phyloP scores from a whole-genome alignment of 2,888 invertebrate genomes.

The Acleris sparsana region DNA sequence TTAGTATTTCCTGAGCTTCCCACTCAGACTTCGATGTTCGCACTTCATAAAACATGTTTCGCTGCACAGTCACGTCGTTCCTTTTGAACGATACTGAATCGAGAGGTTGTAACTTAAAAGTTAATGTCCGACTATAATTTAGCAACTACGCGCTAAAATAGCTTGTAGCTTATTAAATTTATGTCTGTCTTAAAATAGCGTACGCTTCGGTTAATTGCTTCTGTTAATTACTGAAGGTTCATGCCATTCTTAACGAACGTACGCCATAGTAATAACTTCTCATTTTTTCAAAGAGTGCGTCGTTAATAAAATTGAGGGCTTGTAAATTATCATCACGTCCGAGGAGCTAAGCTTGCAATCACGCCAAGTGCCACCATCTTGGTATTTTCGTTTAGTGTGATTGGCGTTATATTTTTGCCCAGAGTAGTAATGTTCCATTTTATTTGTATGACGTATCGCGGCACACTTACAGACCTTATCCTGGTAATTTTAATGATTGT shows the following conservation, averaged over 20 bases:
- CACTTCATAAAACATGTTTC: conserved; percentile 3
- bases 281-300: conserved; percentile 8
- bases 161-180: conserved; percentile 5
- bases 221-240: conserved; percentile 14
- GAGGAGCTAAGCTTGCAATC: conserved; percentile 1
- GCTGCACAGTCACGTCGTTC: background rate
- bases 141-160: conserved; percentile 9
- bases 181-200: conserved; percentile 16
- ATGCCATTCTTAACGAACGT: conserved; percentile 17
- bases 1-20: background rate
- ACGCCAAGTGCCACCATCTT: background rate
- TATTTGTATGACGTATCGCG: no score
- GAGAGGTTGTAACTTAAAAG: conserved; percentile 16
- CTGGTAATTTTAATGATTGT: no score
- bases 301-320: conserved; percentile 14
- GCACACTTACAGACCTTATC: no score
- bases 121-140: conserved; percentile 13
- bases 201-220: conserved; percentile 14
- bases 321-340: conserved; percentile 7
- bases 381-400: background rate
- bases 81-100: conserved; percentile 8
- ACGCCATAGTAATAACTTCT: conserved; percentile 6
- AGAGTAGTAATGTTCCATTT: no score
- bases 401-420: background rate
- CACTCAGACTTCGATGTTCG: background rate